Percentiles rank a stretch among this genome's conserved stretches.
Conservation (phyloP, 1,140 invertebrate species). For the Bombus haemorrhoidalis region DNA sequence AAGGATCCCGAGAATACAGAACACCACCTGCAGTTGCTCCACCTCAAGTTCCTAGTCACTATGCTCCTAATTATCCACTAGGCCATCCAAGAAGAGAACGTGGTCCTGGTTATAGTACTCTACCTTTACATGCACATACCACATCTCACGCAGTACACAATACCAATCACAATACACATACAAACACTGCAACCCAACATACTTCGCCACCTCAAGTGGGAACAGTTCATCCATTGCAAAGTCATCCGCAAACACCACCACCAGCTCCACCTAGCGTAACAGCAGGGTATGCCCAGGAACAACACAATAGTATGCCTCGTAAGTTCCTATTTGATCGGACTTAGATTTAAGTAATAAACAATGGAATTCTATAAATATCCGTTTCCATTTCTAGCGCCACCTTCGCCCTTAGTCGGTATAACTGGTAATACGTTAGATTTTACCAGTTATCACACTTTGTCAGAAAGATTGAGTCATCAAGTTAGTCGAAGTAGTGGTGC, state of each 20-base stretch:
- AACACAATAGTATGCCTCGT: conserved; percentile 91
- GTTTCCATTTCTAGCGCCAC: conserved; percentile 85
- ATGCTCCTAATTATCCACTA: conserved; percentile 96
- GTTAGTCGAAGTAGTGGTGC: conserved; percentile 84
- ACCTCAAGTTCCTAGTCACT: conserved; percentile 96
- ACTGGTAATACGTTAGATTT: conserved; percentile 82
- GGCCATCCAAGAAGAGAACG: conserved; percentile 89
- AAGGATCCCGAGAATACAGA: conserved; percentile 92
- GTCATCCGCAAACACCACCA: conserved; percentile 86
- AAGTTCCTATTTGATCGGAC: conserved; percentile 78
- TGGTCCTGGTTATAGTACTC: conserved; percentile 92
- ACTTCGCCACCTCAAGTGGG: conserved; percentile 84
- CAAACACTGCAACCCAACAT: conserved; percentile 80
- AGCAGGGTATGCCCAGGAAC: conserved; percentile 83
- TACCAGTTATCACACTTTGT: conserved; percentile 83
- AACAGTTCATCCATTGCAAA: conserved; percentile 83
- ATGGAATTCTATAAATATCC: neutral
- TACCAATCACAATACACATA: conserved; percentile 79
- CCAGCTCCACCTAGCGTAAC: conserved; percentile 83
- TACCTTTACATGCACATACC: conserved; percentile 85
- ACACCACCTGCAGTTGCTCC: conserved; percentile 97
- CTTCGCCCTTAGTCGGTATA: conserved; percentile 88
- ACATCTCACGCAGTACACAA: conserved; percentile 71
- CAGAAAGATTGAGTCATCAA: conserved; percentile 84
- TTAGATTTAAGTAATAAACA: neutral